Percentiles rank a stretch among this genome's conserved stretches.
These are phyloP conservation scores for Ctenopoma multispine DNA, from an alignment of 2,797 vertebrate species.

Conservation along the genomic window DNA sequence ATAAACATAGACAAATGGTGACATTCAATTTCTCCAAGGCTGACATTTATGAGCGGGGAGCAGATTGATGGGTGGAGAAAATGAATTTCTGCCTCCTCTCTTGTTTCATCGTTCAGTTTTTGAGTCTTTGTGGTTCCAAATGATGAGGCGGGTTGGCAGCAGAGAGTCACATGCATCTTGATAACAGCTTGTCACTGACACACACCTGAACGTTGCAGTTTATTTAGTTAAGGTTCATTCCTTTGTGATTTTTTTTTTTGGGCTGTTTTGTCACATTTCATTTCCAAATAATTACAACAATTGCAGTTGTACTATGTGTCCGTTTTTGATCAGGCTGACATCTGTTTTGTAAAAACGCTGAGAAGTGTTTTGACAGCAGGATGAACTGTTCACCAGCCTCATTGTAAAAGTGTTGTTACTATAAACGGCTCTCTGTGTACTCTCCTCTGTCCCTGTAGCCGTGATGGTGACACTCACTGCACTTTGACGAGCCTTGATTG, in stretches of 20 bases:
- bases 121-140: slow-evolving; percentile 14
- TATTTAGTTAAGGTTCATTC: neutral
- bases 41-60: slow-evolving; percentile 71
- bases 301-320: neutral
- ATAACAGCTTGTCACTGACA: slow-evolving; percentile 13
- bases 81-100: slow-evolving; percentile 39
- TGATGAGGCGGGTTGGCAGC: slow-evolving; percentile 17
- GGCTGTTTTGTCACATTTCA: neutral
- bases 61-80: slow-evolving; percentile 65
- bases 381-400: slow-evolving; percentile 13
- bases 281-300: neutral
- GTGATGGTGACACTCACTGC: slow-evolving; percentile 5
- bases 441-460: slow-evolving; percentile 18
- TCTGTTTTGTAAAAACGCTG: neutral
- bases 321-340: neutral
- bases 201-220: neutral
- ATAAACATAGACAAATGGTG: slow-evolving; percentile 78
- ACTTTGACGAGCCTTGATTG: slow-evolving; percentile 49
- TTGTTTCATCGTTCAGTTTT: slow-evolving; percentile 46
- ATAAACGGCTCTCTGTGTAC: slow-evolving; percentile 39
- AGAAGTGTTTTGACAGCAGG: slow-evolving; percentile 7
- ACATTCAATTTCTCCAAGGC: slow-evolving; percentile 68
- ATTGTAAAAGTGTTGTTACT: slow-evolving; percentile 24
- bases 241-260: neutral
- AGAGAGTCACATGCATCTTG: slow-evolving; percentile 33